Evolutionary conservation across 2,113 vertebrate species (phyloP).

Genomic region (Hippocampus comes): DNA sequence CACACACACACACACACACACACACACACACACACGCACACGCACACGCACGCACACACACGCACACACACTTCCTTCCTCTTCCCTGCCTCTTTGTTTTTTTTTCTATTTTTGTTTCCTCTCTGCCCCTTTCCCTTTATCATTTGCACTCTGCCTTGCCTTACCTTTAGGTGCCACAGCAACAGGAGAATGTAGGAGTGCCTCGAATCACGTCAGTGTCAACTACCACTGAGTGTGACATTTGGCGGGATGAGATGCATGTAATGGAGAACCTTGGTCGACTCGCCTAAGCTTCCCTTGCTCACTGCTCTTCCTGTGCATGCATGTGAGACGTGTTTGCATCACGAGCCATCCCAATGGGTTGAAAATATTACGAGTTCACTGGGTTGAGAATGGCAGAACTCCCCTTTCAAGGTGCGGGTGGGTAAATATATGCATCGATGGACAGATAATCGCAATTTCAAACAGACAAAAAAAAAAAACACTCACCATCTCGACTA

Average conservation of each 20-base stretch:
- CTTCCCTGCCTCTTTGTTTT: background rate
- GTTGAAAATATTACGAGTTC: slow-evolving; percentile 54
- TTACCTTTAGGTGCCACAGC: slow-evolving; percentile 42
- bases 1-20: background rate
- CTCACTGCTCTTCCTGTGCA: slow-evolving; percentile 17
- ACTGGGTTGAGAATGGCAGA: slow-evolving; percentile 67
- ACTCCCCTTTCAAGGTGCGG: slow-evolving; percentile 47
- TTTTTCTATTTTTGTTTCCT: background rate
- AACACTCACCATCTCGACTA: slow-evolving; percentile 42
- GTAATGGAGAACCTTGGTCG: slow-evolving; percentile 58
- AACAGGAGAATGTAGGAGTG: slow-evolving; percentile 41
- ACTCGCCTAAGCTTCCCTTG: slow-evolving; percentile 30
- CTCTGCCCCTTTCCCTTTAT: background rate
- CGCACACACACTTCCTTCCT: background rate
- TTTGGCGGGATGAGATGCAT: slow-evolving; percentile 58
- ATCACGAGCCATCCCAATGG: slow-evolving; percentile 36
- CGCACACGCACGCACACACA: no score
- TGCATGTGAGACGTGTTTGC: slow-evolving; percentile 22
- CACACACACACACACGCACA: background rate
- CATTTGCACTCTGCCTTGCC: background rate
- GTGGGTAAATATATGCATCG: background rate
- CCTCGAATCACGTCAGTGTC: slow-evolving; percentile 50
- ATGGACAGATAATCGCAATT: slow-evolving; percentile 13
- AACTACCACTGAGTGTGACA: slow-evolving; percentile 59
- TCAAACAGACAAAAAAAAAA: background rate